Base-by-base conservation (phyloP, 2,113 vertebrate species). In the Chaenocephalus aceratus region DNA sequence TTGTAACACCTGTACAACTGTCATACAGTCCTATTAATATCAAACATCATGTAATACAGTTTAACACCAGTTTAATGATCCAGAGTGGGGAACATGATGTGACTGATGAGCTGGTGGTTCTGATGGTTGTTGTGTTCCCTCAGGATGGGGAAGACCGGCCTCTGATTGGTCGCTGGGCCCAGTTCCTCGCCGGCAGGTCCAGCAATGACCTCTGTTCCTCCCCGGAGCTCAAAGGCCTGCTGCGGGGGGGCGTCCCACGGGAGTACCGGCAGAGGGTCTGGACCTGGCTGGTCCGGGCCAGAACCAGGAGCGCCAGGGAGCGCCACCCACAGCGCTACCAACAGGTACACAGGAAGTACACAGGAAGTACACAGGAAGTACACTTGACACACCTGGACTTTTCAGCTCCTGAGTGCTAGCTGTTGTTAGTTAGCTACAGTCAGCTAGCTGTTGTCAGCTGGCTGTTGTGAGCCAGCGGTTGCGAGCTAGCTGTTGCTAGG, bases 241-340 rank as follows among this genome's bases (percentile, higher is more conserved):
- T 99, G 52, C 95, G 97, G 7, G 91, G 85, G 0, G 98, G 98
- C 0, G 78, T 99, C 56, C 97, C 97, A 0, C 87, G 9, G 0
- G 95, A 97, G 84, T 96, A 96, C 54, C 94, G 98, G 0, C 93
- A 91, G 0, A 91, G 88, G 1, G 94, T 99, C 48, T 99, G 98
- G 98, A 88, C 77, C 61, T 98, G 97, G 96, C 56, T 98, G 72
- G 90, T 96, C 66, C 91, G 64, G 21, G 63, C 59, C 48, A 94
- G 93, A 3, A 91, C 96, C 21, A 86, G 67, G 61, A 90, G 90
- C 0, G 74, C 93, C 41, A 86, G 91, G 36, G 89, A 94, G 54
- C 83, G 59, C 0, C 82, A 87, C 8, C 93, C 95, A 0, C 85
- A 93, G 45, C 94, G 91, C 80, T 61, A 61, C 36, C 59, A 44